Evolutionary conservation across 2,797 vertebrate genomes (phyloP), one percentile per base, ranked within the genome.

Genomic region (Poliocrania exsul): DNA sequence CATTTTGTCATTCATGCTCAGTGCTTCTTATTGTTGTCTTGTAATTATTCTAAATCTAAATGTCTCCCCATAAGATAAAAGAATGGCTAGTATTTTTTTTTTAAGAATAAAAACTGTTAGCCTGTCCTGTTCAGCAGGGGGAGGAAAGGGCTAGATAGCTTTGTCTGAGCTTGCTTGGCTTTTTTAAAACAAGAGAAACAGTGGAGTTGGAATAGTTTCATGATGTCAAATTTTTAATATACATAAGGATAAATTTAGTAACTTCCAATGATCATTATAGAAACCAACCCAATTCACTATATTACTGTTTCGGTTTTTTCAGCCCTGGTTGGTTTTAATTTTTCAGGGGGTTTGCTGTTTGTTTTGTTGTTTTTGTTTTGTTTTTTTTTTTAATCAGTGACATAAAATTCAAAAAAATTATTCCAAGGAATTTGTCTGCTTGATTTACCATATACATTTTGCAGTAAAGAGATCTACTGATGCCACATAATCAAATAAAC

Each of bases 41-140:
- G 77, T 85, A 94, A 82, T 75, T 94, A 92, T 85, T 94, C 81
- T 84, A 94, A 94, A 69, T 80, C 67, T 67, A 90, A 86, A 42
- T 75, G 28, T 82, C 92, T 96, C 77, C 79, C 80, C 54, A 37
- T 54, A 90, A 96, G 42, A 88, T 50, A 26, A 78, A 67, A 86
- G 79, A 87, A 58, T 56, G 23, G 38, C 35, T 91, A 71, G 40
- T 51, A 60, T 46, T 40, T 7, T 40, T 42, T 42, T 40, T 42
- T 42, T 42, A 42, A 47, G 37, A 70, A 40, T 62, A 61, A 57
- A 78, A 94, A 65, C 62, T 88, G 6, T 57, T 51, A 90, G 24
- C 74, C 86, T 84, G 51, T 60, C 69, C 38, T 77, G 72, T 94
- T 92, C 86, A 86, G 89, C 79, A 54, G 71, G 72, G 71, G 95